Conservation (phyloP, 2,797 vertebrate species). For the Brachyrhaphis roseni region DNA sequence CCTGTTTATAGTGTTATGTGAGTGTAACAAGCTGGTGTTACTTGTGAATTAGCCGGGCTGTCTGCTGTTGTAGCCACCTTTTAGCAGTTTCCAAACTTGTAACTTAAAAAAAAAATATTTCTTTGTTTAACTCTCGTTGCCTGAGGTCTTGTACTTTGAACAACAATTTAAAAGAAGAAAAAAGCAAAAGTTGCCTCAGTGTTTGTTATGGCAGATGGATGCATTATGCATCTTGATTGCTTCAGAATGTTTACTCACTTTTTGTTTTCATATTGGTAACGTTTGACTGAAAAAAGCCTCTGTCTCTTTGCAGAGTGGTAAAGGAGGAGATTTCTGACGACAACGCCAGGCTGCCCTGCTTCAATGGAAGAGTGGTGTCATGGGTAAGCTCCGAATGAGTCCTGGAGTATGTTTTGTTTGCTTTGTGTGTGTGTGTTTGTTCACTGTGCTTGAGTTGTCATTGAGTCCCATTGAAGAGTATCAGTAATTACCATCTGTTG, state of each 20-base stretch:
- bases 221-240: conserved; percentile 26
- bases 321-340: conserved; percentile 91
- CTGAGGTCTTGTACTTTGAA: conserved; percentile 11
- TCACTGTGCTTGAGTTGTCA: conserved; percentile 12
- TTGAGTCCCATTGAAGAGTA: conserved; percentile 30
- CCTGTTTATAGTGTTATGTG: not conserved
- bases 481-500: conserved; percentile 61
- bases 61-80: not conserved
- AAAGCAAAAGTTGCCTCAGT: conserved; percentile 13
- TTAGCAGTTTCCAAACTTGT: not conserved
- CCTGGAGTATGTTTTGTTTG: conserved; percentile 8
- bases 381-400: conserved; percentile 85
- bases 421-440: conserved; percentile 13
- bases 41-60: not conserved
- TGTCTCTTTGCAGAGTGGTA: conserved; percentile 80
- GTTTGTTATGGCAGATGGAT: conserved; percentile 23
- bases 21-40: not conserved
- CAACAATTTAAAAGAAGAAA: conserved; percentile 11
- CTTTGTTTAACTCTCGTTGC: not conserved
- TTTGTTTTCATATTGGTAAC: conserved; percentile 53
- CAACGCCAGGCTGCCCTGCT: conserved; percentile 96
- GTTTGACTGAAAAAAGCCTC: conserved; percentile 58
- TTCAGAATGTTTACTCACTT: conserved; percentile 46
- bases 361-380: conserved; percentile 97
- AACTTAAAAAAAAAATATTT: not conserved